These are phyloP conservation scores for Agelaius phoeniceus DNA, from an alignment of 2,113 vertebrate genomes.

Conservation along the genomic window DNA sequence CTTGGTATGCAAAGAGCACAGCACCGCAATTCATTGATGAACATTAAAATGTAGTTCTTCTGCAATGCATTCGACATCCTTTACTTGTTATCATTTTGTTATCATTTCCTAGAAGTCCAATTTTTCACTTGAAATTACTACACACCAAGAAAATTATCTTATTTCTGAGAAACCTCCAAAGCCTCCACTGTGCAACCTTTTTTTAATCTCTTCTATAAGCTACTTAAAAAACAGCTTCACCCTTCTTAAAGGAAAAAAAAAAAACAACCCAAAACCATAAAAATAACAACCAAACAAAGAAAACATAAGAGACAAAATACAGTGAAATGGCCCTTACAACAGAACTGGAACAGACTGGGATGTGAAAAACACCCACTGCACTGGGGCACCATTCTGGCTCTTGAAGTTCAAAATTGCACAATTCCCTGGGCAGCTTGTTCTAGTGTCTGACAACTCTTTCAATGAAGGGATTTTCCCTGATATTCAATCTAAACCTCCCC, in stretches of 20 bases:
- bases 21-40: background rate
- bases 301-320: background rate
- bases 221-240: background rate
- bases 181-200: background rate
- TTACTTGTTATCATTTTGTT: background rate
- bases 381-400: background rate
- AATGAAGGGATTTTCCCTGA: background rate
- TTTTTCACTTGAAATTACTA: constrained; percentile 8
- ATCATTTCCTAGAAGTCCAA: background rate
- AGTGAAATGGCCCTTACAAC: background rate
- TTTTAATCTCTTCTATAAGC: background rate
- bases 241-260: background rate
- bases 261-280: background rate
- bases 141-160: background rate
- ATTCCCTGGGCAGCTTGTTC: background rate
- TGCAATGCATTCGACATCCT: background rate
- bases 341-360: background rate
- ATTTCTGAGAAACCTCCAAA: background rate
- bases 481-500: background rate
- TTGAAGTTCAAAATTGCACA: background rate
- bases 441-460: background rate
- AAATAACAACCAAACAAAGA: background rate
- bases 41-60: background rate
- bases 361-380: background rate
- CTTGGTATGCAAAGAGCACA: background rate